Evolutionary conservation across 2,888 invertebrate species (phyloP).

Genomic region (Ormyrus thymus): DNA sequence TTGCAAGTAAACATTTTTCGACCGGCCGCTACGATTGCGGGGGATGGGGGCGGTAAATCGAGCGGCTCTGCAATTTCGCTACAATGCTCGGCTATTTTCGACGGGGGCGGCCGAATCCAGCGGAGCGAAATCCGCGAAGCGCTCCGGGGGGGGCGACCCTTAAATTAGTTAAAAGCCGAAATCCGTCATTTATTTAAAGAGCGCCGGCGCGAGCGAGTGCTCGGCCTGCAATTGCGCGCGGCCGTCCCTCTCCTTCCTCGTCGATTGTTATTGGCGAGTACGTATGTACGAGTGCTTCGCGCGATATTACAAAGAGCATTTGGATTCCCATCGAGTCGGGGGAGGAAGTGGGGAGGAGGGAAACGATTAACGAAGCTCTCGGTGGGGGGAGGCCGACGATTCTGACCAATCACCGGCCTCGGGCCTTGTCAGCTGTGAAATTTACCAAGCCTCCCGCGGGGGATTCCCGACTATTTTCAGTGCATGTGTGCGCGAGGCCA

Average conservation of each 20-base stretch:
- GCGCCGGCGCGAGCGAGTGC: background rate
- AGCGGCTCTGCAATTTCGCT: background rate
- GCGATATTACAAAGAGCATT: conserved; percentile 44
- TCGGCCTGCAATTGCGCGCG: conserved; percentile 16
- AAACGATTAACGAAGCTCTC: conserved; percentile 33
- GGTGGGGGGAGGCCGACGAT: conserved; percentile 38
- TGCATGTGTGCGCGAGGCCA: background rate
- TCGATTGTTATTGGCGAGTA: conserved; percentile 48
- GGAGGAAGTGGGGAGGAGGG: conserved; percentile 1
- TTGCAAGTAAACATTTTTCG: conserved; percentile 36
- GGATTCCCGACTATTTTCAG: conserved; percentile 55
- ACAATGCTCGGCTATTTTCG: too few relatives aligned
- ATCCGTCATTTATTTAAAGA: conserved; percentile 52
- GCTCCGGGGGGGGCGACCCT: background rate
- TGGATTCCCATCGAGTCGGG: conserved; percentile 41
- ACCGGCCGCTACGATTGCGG: background rate
- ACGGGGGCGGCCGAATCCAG: background rate
- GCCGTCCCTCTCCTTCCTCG: background rate
- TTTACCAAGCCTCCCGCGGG: conserved; percentile 63
- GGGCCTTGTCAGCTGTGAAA: conserved; percentile 65
- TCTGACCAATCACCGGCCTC: conserved; percentile 59
- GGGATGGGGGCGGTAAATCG: background rate
- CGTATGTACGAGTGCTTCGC: conserved; percentile 18
- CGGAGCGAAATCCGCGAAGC: conserved; percentile 7
- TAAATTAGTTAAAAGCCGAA: conserved; percentile 54